phyloP scores from a whole-genome alignment of 2,113 vertebrate genomes.

The Capreolus pygargus region DNA sequence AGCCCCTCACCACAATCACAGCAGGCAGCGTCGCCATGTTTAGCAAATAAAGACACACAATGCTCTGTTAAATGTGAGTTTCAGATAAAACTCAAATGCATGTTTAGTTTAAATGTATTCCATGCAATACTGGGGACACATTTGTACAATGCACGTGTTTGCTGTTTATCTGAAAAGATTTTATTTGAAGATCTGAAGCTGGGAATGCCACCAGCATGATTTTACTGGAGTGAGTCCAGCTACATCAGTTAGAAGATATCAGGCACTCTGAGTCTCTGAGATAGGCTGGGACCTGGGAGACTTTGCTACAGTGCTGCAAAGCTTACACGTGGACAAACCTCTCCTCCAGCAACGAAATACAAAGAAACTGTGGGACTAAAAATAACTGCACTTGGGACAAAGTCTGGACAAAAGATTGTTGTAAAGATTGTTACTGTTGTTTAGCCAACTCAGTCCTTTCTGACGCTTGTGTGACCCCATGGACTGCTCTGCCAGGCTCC shows the following conservation, averaged over 20 bases:
- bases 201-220: not conserved
- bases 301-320: not conserved
- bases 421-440: not conserved
- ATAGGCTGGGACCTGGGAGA: not conserved
- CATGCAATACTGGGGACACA: not conserved
- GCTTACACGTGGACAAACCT: fast-evolving
- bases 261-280: not conserved
- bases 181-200: not conserved
- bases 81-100: not conserved
- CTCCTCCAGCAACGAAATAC: not conserved
- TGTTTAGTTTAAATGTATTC: not conserved
- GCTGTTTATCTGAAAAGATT: not conserved
- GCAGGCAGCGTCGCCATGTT: not conserved
- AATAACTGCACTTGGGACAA: not conserved
- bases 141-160: not conserved
- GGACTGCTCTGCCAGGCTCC: not conserved
- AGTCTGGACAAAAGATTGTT: not conserved
- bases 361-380: not conserved
- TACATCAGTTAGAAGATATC: no score
- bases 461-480: not conserved
- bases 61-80: not conserved
- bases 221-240: not conserved
- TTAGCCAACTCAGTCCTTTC: not conserved
- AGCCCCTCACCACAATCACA: not conserved
- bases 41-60: not conserved